These are phyloP conservation scores for Neosilurus hyrtlii DNA, from an alignment of 2,797 vertebrate species.

Conservation along the genomic window DNA sequence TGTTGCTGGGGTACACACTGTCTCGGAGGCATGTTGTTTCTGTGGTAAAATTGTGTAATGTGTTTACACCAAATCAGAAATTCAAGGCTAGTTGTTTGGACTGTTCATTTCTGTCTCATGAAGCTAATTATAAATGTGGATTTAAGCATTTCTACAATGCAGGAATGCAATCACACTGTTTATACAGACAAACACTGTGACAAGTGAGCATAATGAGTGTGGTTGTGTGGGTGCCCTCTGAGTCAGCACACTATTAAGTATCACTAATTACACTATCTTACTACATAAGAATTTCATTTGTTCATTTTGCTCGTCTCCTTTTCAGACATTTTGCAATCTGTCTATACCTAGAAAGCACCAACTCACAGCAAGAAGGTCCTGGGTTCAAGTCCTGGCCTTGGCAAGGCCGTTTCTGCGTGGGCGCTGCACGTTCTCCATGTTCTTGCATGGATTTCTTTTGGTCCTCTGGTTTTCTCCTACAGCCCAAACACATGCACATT, in stretches of 20 bases:
- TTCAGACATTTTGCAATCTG: neutral
- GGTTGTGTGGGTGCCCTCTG: neutral
- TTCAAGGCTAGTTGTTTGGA: neutral
- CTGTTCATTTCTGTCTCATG: neutral
- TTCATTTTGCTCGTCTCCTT: neutral
- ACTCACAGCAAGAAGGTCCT: no score
- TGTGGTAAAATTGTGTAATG: neutral
- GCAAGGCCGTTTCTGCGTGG: no score
- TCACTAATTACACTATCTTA: no score
- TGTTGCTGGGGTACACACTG: neutral
- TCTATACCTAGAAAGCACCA: neutral
- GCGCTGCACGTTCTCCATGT: no score
- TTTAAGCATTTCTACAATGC: neutral
- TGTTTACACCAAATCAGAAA: neutral
- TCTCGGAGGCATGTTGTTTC: neutral
- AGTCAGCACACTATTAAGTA: neutral
- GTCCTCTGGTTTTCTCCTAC: no score
- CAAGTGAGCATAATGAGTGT: neutral
- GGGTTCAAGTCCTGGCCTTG: no score
- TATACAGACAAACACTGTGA: neutral
- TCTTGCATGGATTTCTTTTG: no score
- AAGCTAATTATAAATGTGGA: slow-evolving; percentile 1
- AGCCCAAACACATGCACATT: no score
- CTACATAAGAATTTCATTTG: neutral
- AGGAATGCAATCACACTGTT: neutral